Percentiles rank a stretch among this genome's conserved stretches.
phyloP scores from a whole-genome alignment of 1,140 invertebrate species.

The Megalopta genalis region DNA sequence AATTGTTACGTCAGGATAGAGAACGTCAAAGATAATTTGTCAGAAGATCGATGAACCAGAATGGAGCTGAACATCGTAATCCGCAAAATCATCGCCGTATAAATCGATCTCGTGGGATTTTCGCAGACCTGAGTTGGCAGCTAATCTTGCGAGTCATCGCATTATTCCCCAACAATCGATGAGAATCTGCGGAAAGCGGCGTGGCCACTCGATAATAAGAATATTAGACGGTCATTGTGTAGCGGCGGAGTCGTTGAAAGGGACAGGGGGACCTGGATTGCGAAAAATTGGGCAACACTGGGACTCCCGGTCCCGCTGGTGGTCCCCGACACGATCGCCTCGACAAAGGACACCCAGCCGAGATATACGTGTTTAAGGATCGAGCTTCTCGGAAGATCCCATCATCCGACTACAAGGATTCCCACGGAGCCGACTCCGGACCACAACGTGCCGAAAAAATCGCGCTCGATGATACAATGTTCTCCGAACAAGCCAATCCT shows the following conservation, averaged over 20 bases:
- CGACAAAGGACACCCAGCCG: neutral
- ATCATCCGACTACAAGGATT: conserved; percentile 2
- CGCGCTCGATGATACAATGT: neutral
- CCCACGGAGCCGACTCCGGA: neutral
- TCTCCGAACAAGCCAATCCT: no score
- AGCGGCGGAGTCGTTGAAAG: neutral
- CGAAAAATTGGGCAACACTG: conserved; percentile 12
- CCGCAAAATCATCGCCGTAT: no score
- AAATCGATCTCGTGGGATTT: no score
- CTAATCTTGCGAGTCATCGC: no score
- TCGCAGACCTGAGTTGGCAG: no score
- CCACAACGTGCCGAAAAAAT: neutral
- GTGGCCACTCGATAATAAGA: neutral
- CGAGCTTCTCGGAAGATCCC: conserved; percentile 13
- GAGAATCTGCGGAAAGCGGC: no score
- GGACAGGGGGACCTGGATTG: neutral
- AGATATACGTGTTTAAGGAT: conserved; percentile 10
- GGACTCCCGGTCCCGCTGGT: neutral
- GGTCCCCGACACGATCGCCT: neutral
- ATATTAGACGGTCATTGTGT: neutral
- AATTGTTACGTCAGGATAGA: no score
- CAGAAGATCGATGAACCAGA: no score
- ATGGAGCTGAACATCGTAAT: no score
- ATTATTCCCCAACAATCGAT: no score
- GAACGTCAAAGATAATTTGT: no score